phyloP scores from a whole-genome alignment of 2,888 invertebrate species.

The Linnaemya vulpina region DNA sequence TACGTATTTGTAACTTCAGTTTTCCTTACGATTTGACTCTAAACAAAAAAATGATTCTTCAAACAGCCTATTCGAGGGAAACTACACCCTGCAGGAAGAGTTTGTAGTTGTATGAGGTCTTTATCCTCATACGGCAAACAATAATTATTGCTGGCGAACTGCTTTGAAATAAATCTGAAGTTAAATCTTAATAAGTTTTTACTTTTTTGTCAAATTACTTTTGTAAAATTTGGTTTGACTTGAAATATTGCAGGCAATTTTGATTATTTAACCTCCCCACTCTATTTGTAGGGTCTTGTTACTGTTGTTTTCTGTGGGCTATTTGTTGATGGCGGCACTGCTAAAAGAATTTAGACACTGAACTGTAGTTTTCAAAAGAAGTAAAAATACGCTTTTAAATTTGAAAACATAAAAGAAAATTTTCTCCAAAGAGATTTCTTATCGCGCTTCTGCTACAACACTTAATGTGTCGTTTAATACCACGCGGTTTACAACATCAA shows the following conservation, averaged over 20 bases:
- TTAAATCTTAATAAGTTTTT: background rate
- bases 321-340: background rate
- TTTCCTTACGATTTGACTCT: too few species aligned
- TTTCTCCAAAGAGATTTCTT: conserved; percentile 35
- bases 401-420: conserved; percentile 33
- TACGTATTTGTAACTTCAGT: too few species aligned
- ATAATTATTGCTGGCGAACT: background rate
- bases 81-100: background rate
- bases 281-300: background rate
- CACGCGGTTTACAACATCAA: conserved; percentile 44
- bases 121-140: background rate
- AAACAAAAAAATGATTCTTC: background rate
- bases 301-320: background rate
- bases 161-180: conserved; percentile 6
- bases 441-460: conserved; percentile 11
- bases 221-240: background rate
- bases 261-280: background rate
- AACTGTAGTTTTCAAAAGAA: background rate
- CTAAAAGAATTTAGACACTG: conserved; percentile 4
- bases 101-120: background rate
- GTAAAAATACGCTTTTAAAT: conserved; percentile 11
- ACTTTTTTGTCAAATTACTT: background rate
- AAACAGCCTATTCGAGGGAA: background rate
- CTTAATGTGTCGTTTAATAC: conserved; percentile 31
- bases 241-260: conserved; percentile 11